A percentile compares a stretch with the other conserved stretches of the same genome.
phyloP scores from a whole-genome alignment of 53 echinoderm and acorn worm genomes.

The Echinometra lucunter region DNA sequence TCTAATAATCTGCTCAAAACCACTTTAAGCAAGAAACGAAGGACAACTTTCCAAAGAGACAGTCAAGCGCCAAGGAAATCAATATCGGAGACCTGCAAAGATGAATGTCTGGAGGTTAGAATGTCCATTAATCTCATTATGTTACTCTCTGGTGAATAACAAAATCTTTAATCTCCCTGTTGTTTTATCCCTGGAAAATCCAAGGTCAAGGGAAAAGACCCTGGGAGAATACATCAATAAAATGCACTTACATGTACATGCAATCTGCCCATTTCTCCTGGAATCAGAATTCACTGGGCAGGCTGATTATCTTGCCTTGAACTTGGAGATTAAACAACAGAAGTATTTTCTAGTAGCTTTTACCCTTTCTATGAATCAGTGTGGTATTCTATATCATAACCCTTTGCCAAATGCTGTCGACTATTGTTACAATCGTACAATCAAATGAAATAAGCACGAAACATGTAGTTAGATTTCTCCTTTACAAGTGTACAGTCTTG shows the following conservation, averaged over 20 bases:
- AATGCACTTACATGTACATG: not conserved
- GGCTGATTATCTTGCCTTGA: not conserved
- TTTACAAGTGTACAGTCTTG: too few relatives aligned
- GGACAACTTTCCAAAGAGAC: conserved; percentile 4
- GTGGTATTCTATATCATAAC: not conserved
- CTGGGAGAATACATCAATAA: not conserved
- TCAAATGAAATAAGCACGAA: too few relatives aligned
- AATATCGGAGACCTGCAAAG: conserved; percentile 21
- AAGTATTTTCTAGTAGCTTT: not conserved
- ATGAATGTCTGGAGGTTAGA: conserved; percentile 43
- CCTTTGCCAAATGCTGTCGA: not conserved
- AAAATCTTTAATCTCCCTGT: conserved; percentile 40
- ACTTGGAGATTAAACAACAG: not conserved
- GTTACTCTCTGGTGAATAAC: conserved; percentile 33
- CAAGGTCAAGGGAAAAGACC: not conserved
- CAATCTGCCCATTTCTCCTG: not conserved
- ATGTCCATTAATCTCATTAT: conserved; percentile 57
- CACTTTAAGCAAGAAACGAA: conserved; percentile 43
- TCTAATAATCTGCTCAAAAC: conserved; percentile 27
- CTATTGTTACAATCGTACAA: too few relatives aligned
- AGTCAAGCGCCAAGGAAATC: not conserved
- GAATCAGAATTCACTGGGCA: not conserved
- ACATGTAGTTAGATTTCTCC: too few relatives aligned
- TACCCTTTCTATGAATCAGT: not conserved
- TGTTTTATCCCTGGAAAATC: conserved; percentile 36